A percentile compares a stretch with the other conserved stretches of the same genome.
Evolutionary conservation across 2,888 invertebrate species (phyloP).

Genomic region (Leucoma salicis): DNA sequence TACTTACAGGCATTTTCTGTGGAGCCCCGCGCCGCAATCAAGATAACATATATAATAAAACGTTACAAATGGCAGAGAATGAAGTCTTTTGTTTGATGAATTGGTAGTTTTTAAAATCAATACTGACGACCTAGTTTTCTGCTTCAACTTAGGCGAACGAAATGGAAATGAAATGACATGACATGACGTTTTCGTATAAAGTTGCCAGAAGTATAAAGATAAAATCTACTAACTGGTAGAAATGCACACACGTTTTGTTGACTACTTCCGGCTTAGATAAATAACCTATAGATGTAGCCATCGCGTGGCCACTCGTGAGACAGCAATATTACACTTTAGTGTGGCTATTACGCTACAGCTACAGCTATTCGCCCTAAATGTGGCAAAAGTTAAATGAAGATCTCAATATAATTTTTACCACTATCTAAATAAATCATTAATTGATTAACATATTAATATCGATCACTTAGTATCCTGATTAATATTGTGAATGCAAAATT

Average conservation of each 20-base stretch:
- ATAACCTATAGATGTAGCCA: no score
- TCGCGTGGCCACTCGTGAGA: no score
- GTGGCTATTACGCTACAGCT: no score
- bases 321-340: no score
- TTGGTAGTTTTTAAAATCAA: conserved; percentile 68
- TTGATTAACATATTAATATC: no score
- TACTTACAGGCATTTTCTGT: conserved; percentile 72
- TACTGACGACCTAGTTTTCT: conserved; percentile 70
- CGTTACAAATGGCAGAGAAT: conserved; percentile 38
- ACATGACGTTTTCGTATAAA: conserved; percentile 45
- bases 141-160: conserved; percentile 49
- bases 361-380: no score
- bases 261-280: conserved; percentile 6
- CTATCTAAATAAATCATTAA: no score
- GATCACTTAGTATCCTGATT: no score
- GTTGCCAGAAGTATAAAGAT: conserved; percentile 36
- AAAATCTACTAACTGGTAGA: conserved; percentile 14
- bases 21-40: conserved; percentile 41
- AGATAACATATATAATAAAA: conserved; percentile 43
- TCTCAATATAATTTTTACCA: no score
- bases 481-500: no score
- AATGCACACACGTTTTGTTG: neutral
- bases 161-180: conserved; percentile 56
- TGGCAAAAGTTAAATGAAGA: no score
- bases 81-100: conserved; percentile 58